phyloP scores from a whole-genome alignment of 2,888 invertebrate genomes.

The Ormyrus nitidulus region DNA sequence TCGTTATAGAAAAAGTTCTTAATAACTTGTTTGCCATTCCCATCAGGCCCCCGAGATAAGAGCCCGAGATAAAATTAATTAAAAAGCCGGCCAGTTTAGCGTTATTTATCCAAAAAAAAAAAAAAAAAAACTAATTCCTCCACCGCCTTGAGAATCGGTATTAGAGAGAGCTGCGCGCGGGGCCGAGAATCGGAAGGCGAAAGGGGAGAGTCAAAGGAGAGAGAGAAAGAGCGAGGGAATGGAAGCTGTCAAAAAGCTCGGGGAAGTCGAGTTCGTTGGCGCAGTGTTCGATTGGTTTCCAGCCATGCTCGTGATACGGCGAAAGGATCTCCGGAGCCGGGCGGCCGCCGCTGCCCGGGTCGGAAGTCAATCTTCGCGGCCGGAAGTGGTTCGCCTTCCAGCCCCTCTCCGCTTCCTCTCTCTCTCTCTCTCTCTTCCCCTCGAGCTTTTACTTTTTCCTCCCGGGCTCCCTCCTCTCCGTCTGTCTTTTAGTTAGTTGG shows the following conservation, averaged over 20 bases:
- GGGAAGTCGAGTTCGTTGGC: slow-evolving; percentile 33
- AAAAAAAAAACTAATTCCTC: no score
- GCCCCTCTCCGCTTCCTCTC: slow-evolving; percentile 55
- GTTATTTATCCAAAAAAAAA: no score
- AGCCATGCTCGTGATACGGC: slow-evolving; percentile 32
- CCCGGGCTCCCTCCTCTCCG: slow-evolving; percentile 2
- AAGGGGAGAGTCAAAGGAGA: not conserved
- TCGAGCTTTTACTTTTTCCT: slow-evolving; percentile 31
- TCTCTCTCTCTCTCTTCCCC: slow-evolving; percentile 25
- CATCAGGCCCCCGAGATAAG: no score
- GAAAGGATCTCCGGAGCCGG: slow-evolving; percentile 6
- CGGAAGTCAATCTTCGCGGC: slow-evolving; percentile 72
- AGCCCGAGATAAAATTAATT: no score
- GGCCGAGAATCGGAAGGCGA: not conserved
- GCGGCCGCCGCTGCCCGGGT: slow-evolving; percentile 60
- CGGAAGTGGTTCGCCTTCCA: slow-evolving; percentile 70
- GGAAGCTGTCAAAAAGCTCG: slow-evolving; percentile 46
- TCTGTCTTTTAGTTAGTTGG: slow-evolving; percentile 17
- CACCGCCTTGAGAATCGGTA: no score
- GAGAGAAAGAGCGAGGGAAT: slow-evolving; percentile 8
- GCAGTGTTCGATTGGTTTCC: slow-evolving; percentile 55
- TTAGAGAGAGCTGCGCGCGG: not conserved
- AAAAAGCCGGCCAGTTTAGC: no score
- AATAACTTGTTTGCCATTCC: no score
- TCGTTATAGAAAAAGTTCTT: no score